A percentile compares a stretch with the other conserved stretches of the same genome.
Conservation (phyloP, 2,113 vertebrate species). For the Micromys minutus region DNA sequence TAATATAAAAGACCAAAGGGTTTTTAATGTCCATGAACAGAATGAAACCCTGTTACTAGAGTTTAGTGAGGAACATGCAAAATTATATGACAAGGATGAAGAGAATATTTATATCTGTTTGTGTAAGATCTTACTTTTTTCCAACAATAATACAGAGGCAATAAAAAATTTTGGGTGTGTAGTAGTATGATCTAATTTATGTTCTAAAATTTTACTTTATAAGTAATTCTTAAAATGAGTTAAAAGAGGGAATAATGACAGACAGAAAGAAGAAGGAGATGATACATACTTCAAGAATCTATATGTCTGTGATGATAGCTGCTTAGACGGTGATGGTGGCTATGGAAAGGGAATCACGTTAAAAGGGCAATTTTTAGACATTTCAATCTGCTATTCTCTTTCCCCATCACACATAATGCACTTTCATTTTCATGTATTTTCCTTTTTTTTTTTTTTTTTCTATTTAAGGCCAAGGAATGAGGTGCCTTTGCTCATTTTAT, state of each 20-base stretch:
- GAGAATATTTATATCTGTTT: neutral
- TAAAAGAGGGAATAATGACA: neutral
- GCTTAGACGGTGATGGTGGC: neutral
- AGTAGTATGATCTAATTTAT: neutral
- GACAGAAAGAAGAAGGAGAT: neutral
- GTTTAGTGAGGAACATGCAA: neutral
- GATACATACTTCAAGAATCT: neutral
- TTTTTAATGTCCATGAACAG: neutral
- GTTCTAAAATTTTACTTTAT: slow-evolving; percentile 22
- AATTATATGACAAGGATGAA: neutral
- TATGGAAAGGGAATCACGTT: neutral
- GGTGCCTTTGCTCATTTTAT: neutral
- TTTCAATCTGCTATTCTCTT: neutral
- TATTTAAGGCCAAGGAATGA: slow-evolving; percentile 29
- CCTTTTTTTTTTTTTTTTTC: neutral
- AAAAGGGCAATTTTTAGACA: slow-evolving; percentile 1
- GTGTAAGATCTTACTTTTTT: neutral
- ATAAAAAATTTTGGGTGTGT: neutral
- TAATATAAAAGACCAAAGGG: neutral
- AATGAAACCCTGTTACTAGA: neutral
- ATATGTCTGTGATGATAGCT: neutral
- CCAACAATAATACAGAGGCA: neutral
- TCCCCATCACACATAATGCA: neutral
- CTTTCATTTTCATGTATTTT: slow-evolving; percentile 34
- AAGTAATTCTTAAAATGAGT: neutral